phyloP scores from a whole-genome alignment of 1,140 invertebrate genomes.

The Tetragnatha versicolor region DNA sequence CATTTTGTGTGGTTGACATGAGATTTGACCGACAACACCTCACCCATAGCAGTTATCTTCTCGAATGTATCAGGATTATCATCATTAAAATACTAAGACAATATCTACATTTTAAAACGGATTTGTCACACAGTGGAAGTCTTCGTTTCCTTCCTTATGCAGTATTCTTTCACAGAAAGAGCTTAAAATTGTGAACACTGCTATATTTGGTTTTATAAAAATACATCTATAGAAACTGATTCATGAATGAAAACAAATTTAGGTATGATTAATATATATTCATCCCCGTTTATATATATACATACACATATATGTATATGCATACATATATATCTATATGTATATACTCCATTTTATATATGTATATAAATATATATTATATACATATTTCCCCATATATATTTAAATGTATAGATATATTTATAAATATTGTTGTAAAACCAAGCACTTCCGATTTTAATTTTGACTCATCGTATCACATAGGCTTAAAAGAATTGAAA shows the following conservation, averaged over 20 bases:
- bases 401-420: too few species aligned
- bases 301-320: neutral
- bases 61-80: constrained; percentile 43
- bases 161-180: constrained; percentile 55
- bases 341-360: too few species aligned
- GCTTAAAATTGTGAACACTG: constrained; percentile 52
- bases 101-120: constrained; percentile 47
- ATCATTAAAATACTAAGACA: constrained; percentile 44
- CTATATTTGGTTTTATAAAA: constrained; percentile 42
- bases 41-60: constrained; percentile 53
- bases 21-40: constrained; percentile 52
- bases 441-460: too few species aligned
- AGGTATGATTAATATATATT: constrained; percentile 22
- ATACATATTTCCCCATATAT: too few species aligned
- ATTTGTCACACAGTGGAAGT: constrained; percentile 26
- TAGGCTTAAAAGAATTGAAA: too few species aligned
- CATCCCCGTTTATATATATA: neutral
- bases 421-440: constrained; percentile 8
- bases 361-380: constrained; percentile 12
- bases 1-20: constrained; percentile 8
- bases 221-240: constrained; percentile 55
- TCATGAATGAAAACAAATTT: constrained; percentile 24
- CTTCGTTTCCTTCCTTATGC: constrained; percentile 28
- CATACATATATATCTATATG: neutral
- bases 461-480: too few species aligned